A percentile compares a stretch with the other conserved stretches of the same genome.
Evolutionary conservation across 2,113 vertebrate genomes (phyloP).

Genomic region (Myanophis thanlyinensis): DNA sequence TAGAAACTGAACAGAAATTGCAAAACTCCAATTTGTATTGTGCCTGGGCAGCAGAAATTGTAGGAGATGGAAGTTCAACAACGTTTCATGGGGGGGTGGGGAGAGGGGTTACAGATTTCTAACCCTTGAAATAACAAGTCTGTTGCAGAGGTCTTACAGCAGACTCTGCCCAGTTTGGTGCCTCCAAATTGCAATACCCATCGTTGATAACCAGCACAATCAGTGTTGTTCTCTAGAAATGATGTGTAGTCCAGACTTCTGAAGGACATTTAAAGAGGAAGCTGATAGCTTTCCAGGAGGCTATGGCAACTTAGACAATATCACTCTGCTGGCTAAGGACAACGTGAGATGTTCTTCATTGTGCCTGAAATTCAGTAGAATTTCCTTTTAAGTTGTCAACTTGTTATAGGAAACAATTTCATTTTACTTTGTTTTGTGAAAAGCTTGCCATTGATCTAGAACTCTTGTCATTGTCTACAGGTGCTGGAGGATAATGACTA

Average conservation of each 20-base stretch:
- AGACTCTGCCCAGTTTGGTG: not conserved
- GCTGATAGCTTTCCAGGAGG: not conserved
- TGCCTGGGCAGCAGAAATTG: not conserved
- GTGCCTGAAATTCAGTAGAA: not conserved
- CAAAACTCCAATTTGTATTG: not conserved
- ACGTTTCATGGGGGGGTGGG: not conserved
- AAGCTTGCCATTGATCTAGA: not conserved
- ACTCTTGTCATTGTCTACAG: constrained; percentile 41
- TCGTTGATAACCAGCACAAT: not conserved
- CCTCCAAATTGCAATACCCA: not conserved
- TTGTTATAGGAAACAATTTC: not conserved
- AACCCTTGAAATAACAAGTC: not conserved
- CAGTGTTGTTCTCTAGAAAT: not conserved
- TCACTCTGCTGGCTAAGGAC: not conserved
- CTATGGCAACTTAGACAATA: not conserved
- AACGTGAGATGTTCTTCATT: not conserved
- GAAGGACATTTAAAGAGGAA: not conserved
- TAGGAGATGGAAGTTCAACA: not conserved
- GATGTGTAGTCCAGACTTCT: not conserved
- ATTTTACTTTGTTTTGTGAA: not conserved
- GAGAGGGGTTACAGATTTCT: not conserved
- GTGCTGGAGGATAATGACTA: constrained; percentile 84
- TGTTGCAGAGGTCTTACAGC: not conserved
- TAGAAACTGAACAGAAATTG: not conserved
- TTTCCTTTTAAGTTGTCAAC: not conserved